Conservation (phyloP, 2,797 vertebrate genomes). For the Allobates femoralis region DNA sequence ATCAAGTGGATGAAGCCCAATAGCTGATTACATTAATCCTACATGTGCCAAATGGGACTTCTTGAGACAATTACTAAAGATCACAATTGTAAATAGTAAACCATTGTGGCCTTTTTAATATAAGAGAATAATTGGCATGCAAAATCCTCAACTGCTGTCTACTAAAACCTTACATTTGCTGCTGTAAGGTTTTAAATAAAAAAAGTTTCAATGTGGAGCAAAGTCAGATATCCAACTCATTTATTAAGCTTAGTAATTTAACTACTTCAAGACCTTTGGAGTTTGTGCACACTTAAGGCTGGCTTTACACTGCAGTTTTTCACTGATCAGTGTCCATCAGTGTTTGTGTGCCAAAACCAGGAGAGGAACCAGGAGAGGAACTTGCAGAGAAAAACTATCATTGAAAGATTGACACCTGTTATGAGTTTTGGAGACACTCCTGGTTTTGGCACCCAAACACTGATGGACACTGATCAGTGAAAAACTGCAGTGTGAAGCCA, state of each 20-base stretch:
- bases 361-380: no score
- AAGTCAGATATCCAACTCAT: background rate
- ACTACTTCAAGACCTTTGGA: no score
- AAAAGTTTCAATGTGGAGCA: background rate
- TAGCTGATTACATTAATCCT: conserved; percentile 31
- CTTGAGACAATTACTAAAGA: conserved; percentile 39
- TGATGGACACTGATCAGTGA: no score
- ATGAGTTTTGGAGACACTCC: no score
- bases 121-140: background rate
- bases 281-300: no score
- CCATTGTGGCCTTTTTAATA: background rate
- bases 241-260: background rate
- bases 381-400: no score
- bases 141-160: background rate
- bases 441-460: no score
- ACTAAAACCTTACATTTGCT: background rate
- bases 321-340: no score
- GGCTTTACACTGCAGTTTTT: no score
- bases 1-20: conserved; percentile 21
- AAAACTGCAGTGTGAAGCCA: no score
- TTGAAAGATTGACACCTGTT: no score
- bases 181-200: background rate
- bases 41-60: background rate
- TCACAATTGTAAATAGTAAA: conserved; percentile 25
- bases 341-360: no score